phyloP scores from a whole-genome alignment of 2,888 invertebrate species.

The Melanchra persicariae region DNA sequence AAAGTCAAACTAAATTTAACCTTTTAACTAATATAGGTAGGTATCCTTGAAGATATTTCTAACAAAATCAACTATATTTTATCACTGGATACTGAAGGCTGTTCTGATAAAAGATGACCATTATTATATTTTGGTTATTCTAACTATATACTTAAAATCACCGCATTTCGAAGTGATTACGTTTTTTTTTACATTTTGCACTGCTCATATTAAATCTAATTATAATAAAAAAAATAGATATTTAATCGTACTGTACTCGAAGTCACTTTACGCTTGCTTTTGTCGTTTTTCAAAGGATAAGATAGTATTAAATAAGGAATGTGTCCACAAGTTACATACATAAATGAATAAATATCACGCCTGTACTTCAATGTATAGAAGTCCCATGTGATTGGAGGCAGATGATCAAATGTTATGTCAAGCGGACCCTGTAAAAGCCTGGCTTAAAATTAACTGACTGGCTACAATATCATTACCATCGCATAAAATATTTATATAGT shows the following conservation, averaged over 20 bases:
- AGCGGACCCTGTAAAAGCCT: too few species aligned
- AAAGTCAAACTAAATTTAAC: conserved; percentile 4
- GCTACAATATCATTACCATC: too few species aligned
- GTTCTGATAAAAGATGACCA: background rate
- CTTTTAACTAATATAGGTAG: conserved; percentile 11
- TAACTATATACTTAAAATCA: conserved; percentile 2
- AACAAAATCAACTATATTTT: too few species aligned
- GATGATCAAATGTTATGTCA: too few species aligned
- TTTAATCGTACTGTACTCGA: conserved; percentile 8
- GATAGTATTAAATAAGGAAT: background rate
- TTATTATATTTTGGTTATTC: background rate
- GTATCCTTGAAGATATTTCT: background rate
- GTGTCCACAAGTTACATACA: background rate
- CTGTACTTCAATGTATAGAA: too few species aligned
- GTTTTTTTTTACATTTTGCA: conserved; percentile 36
- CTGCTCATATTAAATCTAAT: conserved; percentile 24
- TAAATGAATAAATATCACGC: background rate
- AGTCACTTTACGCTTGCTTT: background rate
- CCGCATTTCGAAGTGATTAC: background rate
- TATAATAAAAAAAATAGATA: conserved; percentile 22
- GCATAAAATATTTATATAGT: too few species aligned
- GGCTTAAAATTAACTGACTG: too few species aligned
- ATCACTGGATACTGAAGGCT: background rate
- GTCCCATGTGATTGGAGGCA: too few species aligned
- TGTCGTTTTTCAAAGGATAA: conserved; percentile 1